Evolutionary conservation across 1,140 invertebrate species (phyloP).

Genomic region (Trichogramma pretiosum): DNA sequence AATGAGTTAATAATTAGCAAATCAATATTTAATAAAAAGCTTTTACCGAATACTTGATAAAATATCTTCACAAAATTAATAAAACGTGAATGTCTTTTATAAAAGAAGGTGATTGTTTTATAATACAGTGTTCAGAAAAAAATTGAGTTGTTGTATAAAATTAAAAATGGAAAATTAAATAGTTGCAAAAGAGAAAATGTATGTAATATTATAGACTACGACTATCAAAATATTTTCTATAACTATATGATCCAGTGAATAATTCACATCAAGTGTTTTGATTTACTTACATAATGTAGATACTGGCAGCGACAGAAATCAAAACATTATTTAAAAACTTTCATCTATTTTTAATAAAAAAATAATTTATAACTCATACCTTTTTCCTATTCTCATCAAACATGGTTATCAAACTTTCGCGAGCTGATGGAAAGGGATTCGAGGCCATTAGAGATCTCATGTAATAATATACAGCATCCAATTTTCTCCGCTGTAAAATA

Average conservation of each 20-base stretch:
- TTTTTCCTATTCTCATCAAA: constrained; percentile 93
- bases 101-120: too few species aligned
- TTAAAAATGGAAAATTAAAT: constrained; percentile 9
- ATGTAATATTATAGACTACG: constrained; percentile 8
- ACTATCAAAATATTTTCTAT: constrained; percentile 11
- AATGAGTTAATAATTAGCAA: constrained; percentile 14
- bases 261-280: constrained; percentile 38
- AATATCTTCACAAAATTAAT: too few species aligned
- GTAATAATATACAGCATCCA: constrained; percentile 96
- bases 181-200: constrained; percentile 8
- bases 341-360: constrained; percentile 11
- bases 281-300: constrained; percentile 56
- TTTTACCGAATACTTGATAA: too few species aligned
- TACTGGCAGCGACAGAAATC: constrained; percentile 50
- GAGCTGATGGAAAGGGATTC: constrained; percentile 82
- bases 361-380: constrained; percentile 45
- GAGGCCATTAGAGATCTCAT: constrained; percentile 90
- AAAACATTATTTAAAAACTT: constrained; percentile 33
- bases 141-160: constrained; percentile 3
- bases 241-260: constrained; percentile 12
- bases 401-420: constrained; percentile 75
- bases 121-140: too few species aligned
- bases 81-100: too few species aligned
- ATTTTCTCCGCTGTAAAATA: constrained; percentile 69
- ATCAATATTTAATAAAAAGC: constrained; percentile 9